Evolutionary conservation across 2,888 invertebrate species (phyloP).

Genomic region (Biston betularia): DNA sequence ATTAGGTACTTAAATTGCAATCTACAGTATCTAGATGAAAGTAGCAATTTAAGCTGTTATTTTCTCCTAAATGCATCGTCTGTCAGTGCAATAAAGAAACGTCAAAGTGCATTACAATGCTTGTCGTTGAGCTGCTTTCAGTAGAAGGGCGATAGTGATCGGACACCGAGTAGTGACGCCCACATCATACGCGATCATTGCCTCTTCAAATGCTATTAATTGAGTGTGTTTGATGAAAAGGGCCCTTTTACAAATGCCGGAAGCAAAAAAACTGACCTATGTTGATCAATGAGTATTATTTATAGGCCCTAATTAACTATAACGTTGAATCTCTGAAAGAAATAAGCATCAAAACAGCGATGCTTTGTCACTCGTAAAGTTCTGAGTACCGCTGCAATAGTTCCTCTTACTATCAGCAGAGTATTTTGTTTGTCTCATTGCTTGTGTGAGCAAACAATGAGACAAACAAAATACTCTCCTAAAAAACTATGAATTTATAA

Average conservation of each 20-base stretch:
- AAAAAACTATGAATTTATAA: no score
- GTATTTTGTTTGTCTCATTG: no score
- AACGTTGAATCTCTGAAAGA: no score
- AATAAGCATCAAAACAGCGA: no score
- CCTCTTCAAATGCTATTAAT: slow-evolving; percentile 35
- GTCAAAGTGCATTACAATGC: slow-evolving; percentile 22
- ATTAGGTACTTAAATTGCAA: neutral
- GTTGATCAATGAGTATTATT: no score
- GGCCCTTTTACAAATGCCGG: slow-evolving; percentile 18
- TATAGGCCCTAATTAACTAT: no score
- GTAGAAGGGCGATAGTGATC: slow-evolving; percentile 55
- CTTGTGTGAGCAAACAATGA: no score
- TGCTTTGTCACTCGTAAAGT: no score
- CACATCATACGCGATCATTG: slow-evolving; percentile 44
- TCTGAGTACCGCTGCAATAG: no score
- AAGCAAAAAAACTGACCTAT: slow-evolving; percentile 10
- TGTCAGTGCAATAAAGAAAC: slow-evolving; percentile 21
- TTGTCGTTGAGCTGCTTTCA: slow-evolving; percentile 33
- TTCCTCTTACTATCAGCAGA: no score
- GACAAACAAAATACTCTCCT: no score
- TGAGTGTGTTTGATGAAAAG: slow-evolving; percentile 18
- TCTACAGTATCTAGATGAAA: neutral
- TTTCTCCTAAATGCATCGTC: neutral
- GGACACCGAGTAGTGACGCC: slow-evolving; percentile 50
- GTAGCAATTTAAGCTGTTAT: neutral